Evolutionary conservation across 2,797 vertebrate species (phyloP).

Genomic region (Sciaenops ocellatus): DNA sequence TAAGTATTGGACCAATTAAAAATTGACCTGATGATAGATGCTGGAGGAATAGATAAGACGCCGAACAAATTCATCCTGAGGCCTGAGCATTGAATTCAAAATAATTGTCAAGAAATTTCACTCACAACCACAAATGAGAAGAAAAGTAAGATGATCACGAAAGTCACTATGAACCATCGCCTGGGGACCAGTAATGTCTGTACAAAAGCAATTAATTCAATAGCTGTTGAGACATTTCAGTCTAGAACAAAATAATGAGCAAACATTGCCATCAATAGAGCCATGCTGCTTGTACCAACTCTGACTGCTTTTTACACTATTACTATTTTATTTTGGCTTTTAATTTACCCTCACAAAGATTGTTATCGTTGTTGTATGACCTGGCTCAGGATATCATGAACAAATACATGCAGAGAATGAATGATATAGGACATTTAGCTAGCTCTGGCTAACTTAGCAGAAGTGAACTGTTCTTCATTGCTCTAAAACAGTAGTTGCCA

Average conservation of each 20-base stretch:
- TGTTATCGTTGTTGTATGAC: too few species aligned
- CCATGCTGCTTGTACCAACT: not conserved
- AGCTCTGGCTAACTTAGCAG: too few species aligned
- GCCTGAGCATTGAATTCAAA: not conserved
- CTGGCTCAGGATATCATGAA: too few species aligned
- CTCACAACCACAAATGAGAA: not conserved
- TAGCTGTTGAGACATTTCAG: not conserved
- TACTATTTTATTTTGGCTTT: too few species aligned
- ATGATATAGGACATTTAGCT: too few species aligned
- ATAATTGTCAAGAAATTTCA: constrained; percentile 1
- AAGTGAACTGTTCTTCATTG: too few species aligned
- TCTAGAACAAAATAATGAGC: not conserved
- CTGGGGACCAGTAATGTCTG: not conserved
- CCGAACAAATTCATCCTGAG: too few species aligned
- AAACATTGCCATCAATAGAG: not conserved
- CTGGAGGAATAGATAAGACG: not conserved
- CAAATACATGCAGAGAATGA: too few species aligned
- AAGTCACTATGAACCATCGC: not conserved
- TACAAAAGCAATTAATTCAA: not conserved
- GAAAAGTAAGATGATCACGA: not conserved
- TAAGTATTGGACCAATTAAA: not conserved
- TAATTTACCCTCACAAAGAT: too few species aligned
- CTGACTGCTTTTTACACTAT: too few species aligned
- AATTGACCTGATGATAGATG: not conserved
- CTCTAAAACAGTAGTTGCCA: too few species aligned